Conservation (phyloP, 1,140 invertebrate genomes). For the Atta texana region DNA sequence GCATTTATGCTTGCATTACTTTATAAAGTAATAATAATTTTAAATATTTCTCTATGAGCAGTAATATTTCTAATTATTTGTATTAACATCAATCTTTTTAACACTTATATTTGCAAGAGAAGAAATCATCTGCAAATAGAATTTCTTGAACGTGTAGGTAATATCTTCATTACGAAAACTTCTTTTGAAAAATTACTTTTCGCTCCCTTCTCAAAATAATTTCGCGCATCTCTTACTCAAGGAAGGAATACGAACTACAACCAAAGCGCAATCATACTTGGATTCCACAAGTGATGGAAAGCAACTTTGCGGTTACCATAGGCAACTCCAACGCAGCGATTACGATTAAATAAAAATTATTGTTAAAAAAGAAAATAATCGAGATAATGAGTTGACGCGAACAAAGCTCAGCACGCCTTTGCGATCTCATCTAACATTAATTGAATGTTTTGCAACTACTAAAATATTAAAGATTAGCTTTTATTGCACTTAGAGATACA, state of each 20-base stretch:
- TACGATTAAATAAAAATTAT: constrained; percentile 36
- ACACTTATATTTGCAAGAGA: not conserved
- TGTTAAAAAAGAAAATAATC: not conserved
- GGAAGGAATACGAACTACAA: not conserved
- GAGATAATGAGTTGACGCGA: constrained; percentile 12
- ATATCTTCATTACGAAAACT: not conserved
- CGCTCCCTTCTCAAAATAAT: not conserved
- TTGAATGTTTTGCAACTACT: not conserved
- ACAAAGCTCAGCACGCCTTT: not conserved
- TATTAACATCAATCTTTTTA: not conserved
- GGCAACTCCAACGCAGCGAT: not conserved
- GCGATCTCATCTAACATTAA: constrained; percentile 24
- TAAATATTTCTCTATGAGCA: not conserved
- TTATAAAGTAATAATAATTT: not conserved
- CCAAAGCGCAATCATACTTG: constrained; percentile 27
- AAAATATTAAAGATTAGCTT: constrained; percentile 5
- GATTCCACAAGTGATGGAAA: constrained; percentile 25
- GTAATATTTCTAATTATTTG: not conserved
- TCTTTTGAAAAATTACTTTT: constrained; percentile 7
- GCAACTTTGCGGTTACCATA: constrained; percentile 17
- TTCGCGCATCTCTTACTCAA: not conserved
- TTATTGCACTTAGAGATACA: not conserved
- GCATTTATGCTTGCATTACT: not conserved
- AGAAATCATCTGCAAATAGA: too few relatives aligned
- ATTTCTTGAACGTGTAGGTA: not conserved